Percentiles rank a stretch among this genome's conserved stretches.
phyloP scores from a whole-genome alignment of 2,888 invertebrate genomes.

The Proisotoma minuta region DNA sequence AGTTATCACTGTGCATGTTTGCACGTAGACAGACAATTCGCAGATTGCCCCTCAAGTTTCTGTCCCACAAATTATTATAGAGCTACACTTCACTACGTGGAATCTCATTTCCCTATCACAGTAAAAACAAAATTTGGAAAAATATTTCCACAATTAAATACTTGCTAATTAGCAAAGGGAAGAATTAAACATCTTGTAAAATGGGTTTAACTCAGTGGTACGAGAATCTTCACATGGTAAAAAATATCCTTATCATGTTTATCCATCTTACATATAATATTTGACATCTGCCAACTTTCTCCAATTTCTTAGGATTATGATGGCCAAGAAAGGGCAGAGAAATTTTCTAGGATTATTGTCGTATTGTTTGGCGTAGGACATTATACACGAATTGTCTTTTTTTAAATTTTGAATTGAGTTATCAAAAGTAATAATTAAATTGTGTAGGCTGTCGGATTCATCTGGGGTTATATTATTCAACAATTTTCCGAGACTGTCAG shows the following conservation, averaged over 20 bases:
- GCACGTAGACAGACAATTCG: too few relatives aligned
- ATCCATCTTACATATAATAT: too few relatives aligned
- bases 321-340: constrained; percentile 85
- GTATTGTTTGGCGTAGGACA: constrained; percentile 75
- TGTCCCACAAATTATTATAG: too few relatives aligned
- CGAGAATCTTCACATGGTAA: constrained; percentile 52
- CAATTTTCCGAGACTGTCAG: constrained; percentile 94
- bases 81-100: too few relatives aligned
- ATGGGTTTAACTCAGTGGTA: constrained; percentile 45
- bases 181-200: too few relatives aligned
- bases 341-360: constrained; percentile 81
- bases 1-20: too few relatives aligned
- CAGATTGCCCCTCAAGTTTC: too few relatives aligned
- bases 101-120: too few relatives aligned
- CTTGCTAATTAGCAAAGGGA: too few relatives aligned
- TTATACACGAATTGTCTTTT: neutral
- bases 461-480: constrained; percentile 90
- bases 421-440: constrained; percentile 11
- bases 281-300: too few relatives aligned
- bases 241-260: constrained; percentile 6
- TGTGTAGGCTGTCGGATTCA: constrained; percentile 68
- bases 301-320: constrained; percentile 77
- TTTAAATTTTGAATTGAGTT: neutral
- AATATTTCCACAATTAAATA: too few relatives aligned
- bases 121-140: too few relatives aligned